Evolutionary conservation across 2,113 vertebrate genomes (phyloP).

Genomic region (Phyllostomus hastatus): DNA sequence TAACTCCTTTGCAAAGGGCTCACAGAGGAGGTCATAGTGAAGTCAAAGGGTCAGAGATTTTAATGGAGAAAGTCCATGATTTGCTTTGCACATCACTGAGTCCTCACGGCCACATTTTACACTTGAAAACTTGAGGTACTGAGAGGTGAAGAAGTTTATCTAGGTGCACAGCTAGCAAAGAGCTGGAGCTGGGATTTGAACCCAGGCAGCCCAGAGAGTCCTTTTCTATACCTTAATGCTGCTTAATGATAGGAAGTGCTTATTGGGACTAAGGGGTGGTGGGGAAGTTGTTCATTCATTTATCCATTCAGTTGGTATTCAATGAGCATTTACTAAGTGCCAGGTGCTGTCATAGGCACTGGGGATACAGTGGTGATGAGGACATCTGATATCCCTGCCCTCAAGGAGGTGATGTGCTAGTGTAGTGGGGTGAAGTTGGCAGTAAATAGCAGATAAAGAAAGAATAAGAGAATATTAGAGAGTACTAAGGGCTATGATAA

Average conservation of each 20-base stretch:
- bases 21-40: neutral
- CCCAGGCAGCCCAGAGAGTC: neutral
- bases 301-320: neutral
- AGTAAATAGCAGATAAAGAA: neutral
- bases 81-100: neutral
- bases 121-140: neutral
- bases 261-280: neutral
- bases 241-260: neutral
- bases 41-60: too few relatives aligned
- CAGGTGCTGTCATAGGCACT: neutral
- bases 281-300: neutral
- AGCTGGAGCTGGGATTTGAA: neutral
- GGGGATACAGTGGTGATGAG: neutral
- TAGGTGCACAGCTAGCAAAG: neutral
- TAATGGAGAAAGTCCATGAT: neutral
- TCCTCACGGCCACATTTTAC: neutral
- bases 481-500: neutral
- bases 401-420: neutral
- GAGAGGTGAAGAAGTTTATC: neutral
- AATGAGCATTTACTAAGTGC: neutral
- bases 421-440: neutral
- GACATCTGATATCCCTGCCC: neutral
- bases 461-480: neutral
- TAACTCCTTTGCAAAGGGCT: neutral
- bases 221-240: neutral